phyloP scores from a whole-genome alignment of 2,113 vertebrate species.

The Bungarus multicinctus region DNA sequence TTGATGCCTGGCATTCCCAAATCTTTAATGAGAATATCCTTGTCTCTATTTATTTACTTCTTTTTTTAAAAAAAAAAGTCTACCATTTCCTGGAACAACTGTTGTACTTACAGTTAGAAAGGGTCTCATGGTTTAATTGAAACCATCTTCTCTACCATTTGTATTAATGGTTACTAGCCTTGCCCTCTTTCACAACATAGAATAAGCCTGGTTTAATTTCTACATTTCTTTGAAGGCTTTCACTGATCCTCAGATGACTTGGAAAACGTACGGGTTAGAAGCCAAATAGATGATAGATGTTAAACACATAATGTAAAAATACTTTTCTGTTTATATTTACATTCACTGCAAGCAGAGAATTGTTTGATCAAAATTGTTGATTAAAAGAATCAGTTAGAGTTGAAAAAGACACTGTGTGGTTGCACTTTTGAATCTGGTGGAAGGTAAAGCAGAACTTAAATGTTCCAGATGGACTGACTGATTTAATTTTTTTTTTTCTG shows the following conservation, averaged over 20 bases:
- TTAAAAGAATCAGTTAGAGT: conserved; percentile 61
- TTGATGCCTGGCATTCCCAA: neutral
- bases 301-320: conserved; percentile 49
- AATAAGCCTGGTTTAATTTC: neutral
- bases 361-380: conserved; percentile 40
- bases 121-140: neutral
- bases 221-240: neutral
- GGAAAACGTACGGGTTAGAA: conserved; percentile 25
- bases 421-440: conserved; percentile 54
- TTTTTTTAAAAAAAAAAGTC: neutral
- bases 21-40: neutral
- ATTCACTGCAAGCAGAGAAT: conserved; percentile 42
- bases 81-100: neutral
- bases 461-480: conserved; percentile 45
- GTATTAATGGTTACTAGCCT: neutral
- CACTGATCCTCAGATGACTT: neutral
- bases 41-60: neutral
- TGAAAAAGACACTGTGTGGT: conserved; percentile 49
- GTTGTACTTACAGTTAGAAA: neutral
- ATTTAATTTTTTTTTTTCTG: conserved; percentile 58
- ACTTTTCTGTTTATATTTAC: conserved; percentile 59
- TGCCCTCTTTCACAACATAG: neutral
- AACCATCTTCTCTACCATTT: neutral
- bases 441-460: conserved; percentile 45
- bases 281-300: conserved; percentile 43